These are phyloP conservation scores for Verasper variegatus DNA, from an alignment of 2,113 vertebrate genomes.

Conservation along the genomic window DNA sequence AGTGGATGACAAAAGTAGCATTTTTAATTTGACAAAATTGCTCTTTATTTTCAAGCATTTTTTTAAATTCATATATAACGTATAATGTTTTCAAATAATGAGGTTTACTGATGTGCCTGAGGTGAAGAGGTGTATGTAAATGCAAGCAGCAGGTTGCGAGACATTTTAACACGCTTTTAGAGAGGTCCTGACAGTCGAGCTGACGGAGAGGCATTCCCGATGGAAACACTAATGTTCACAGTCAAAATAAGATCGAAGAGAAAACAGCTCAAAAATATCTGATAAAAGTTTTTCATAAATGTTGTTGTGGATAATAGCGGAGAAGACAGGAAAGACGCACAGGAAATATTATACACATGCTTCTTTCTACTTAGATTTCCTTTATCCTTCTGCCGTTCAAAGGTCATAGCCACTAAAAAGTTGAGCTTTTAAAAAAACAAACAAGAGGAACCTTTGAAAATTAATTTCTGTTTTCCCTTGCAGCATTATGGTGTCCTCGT, in stretches of 20 bases:
- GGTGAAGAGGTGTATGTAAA: conserved; percentile 1
- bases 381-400: neutral
- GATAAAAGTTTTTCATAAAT: conserved; percentile 1
- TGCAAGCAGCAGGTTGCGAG: conserved; percentile 18
- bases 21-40: neutral
- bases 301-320: neutral
- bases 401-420: too few relatives aligned
- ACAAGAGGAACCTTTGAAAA: conserved; percentile 2
- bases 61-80: too few relatives aligned
- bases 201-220: conserved; percentile 27
- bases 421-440: too few relatives aligned
- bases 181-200: conserved; percentile 16
- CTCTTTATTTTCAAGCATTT: neutral
- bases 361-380: too few relatives aligned
- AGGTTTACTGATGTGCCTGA: too few relatives aligned
- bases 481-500: conserved; percentile 7
- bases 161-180: conserved; percentile 32
- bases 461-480: conserved; percentile 16
- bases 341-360: too few relatives aligned
- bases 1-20: neutral
- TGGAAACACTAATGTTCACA: conserved; percentile 4
- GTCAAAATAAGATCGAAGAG: conserved; percentile 13
- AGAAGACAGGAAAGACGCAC: neutral
- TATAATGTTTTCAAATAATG: too few relatives aligned
- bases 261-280: neutral